Percentiles rank a stretch among this genome's conserved stretches.
These are phyloP conservation scores for Cheilosia impressa DNA, from an alignment of 2,888 invertebrate species.

Conservation along the genomic window DNA sequence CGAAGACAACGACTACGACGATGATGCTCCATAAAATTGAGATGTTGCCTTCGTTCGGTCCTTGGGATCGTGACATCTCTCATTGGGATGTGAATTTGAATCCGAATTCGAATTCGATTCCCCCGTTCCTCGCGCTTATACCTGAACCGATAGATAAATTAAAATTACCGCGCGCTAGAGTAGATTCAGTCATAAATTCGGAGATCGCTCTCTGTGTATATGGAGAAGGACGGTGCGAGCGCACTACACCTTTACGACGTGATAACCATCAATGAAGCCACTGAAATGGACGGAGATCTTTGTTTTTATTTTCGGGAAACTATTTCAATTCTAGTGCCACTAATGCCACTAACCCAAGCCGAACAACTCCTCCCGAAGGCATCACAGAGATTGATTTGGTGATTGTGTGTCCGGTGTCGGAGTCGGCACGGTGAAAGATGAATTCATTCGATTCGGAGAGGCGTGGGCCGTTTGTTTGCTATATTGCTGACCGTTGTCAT, in stretches of 20 bases:
- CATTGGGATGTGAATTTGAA: conserved; percentile 4
- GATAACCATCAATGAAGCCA: conserved; percentile 84
- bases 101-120: conserved; percentile 14
- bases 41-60: conserved; percentile 49
- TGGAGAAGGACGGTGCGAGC: neutral
- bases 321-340: neutral
- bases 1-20: conserved; percentile 8
- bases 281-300: conserved; percentile 80
- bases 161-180: conserved; percentile 57
- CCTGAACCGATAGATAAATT: conserved; percentile 48
- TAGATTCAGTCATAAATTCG: conserved; percentile 72
- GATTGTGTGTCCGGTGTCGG: conserved; percentile 18
- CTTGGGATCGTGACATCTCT: conserved; percentile 50
- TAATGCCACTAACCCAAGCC: neutral
- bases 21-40: conserved; percentile 50
- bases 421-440: neutral
- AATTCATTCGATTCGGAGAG: neutral
- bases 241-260: conserved; percentile 80
- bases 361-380: neutral
- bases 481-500: neutral
- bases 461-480: conserved; percentile 58
- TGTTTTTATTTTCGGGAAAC: conserved; percentile 22
- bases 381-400: conserved; percentile 56
- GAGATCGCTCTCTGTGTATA: neutral
- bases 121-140: conserved; percentile 18